These are phyloP conservation scores for Synergus itoensis DNA, from an alignment of 2,888 invertebrate genomes.

Conservation along the genomic window DNA sequence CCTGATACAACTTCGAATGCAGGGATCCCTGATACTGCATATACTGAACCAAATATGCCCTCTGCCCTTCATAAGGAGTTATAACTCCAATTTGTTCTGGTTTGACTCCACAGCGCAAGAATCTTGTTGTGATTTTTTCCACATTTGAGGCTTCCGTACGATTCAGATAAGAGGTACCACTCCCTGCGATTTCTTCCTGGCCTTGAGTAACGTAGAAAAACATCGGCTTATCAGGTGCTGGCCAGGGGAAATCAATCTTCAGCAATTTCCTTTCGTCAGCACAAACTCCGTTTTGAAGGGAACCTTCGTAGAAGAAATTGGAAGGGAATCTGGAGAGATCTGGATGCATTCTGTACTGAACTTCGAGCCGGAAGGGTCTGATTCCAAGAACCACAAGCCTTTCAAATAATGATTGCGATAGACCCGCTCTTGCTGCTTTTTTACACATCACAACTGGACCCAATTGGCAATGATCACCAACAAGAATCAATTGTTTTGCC, in stretches of 20 bases:
- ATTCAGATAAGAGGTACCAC: constrained; percentile 99
- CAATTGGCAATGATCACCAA: constrained; percentile 99
- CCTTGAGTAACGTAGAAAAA: constrained; percentile 99
- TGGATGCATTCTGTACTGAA: constrained; percentile 99
- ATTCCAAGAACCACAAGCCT: constrained; percentile 98
- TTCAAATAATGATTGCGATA: constrained; percentile 98
- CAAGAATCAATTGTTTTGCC: constrained; percentile 96
- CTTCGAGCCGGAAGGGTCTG: constrained; percentile 96
- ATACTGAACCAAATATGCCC: constrained; percentile 97
- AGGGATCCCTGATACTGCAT: constrained; percentile 99
- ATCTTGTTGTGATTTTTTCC: constrained; percentile 97
- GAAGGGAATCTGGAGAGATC: constrained; percentile 98
- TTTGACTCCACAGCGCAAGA: constrained; percentile 95
- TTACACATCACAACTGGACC: constrained; percentile 99
- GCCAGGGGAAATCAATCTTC: constrained; percentile 99
- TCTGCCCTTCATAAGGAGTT: constrained; percentile 99
- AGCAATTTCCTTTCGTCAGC: constrained; percentile 94
- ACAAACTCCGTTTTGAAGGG: constrained; percentile 98
- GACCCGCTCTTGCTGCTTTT: constrained; percentile 97
- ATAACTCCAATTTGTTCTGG: constrained; percentile 99
- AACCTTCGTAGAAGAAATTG: constrained; percentile 99
- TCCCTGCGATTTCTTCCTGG: constrained; percentile 99
- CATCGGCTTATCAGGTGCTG: constrained; percentile 97
- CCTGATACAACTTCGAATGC: constrained; percentile 97
- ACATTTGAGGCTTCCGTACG: constrained; percentile 99